Evolutionary conservation across 2,888 invertebrate species (phyloP), one percentile per base, ranked within the genome.

Genomic region (Cerceris rybyensis): DNA sequence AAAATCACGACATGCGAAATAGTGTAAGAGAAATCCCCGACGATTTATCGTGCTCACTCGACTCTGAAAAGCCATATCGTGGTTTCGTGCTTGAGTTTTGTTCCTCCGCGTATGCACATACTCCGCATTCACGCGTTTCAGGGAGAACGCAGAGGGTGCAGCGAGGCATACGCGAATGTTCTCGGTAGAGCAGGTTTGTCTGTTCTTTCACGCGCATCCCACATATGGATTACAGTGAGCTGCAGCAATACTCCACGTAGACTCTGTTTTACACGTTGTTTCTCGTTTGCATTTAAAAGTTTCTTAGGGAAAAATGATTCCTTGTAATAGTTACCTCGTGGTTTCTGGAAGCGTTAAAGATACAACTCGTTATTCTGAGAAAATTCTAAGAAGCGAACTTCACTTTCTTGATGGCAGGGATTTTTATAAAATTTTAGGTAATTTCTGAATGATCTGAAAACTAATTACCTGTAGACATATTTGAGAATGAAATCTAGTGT

Each of bases 11-110:
- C n/a, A 61, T 41, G 60, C 58, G 68, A 76, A 64, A 58, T 58
- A 39, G 60, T 28, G 58, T 50, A 69, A 75, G 78, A 78, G 75
- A 63, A 75, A 78, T 75, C 68, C 65, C 41, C 65, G 57, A 2
- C 80, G 65, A 80, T 80, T 80, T 71, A 78, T 78, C 75, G 65
- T 57, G 64, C 60, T 59, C 58, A 50, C 60, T 59, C 69, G 61
- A 13, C 55, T 71, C 46, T 64, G 68, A 68, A 71, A 75, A 68
- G 68, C 28, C 75, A 43, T 70, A 74, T 74, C 74, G 61, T 65
- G 65, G 55, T 68, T 78, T 66, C 65, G 63, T 60, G 64, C 39
- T 60, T 78, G 67, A 78, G 69, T 78, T 75, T 66, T 54, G 68
- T 71, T 65, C 68, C 50, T 50, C 28, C 64, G 6, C 46, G 67